Percentiles rank a stretch among this genome's conserved stretches.
phyloP scores from a whole-genome alignment of 1,140 invertebrate genomes.

The Metaphire vulgaris region DNA sequence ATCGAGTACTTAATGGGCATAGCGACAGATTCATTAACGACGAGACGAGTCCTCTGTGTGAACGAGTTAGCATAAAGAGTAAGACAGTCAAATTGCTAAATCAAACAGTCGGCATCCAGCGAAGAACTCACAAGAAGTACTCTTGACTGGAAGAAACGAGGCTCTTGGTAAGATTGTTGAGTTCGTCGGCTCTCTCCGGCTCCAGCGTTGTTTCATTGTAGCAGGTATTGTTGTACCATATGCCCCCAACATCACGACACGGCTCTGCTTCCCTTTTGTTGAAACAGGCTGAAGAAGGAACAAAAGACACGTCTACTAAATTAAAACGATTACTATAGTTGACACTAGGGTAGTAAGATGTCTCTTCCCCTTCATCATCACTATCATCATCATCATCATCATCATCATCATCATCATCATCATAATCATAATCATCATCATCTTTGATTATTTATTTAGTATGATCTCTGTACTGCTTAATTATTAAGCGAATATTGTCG shows the following conservation, averaged over 20 bases:
- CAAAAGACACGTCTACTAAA: neutral
- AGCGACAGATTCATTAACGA: no score
- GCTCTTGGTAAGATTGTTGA: neutral
- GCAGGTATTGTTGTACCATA: neutral
- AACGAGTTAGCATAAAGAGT: no score
- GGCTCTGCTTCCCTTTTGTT: neutral
- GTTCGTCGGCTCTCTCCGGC: neutral
- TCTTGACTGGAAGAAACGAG: neutral
- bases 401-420: neutral
- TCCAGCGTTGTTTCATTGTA: neutral
- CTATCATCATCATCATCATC: neutral
- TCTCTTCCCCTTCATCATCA: neutral
- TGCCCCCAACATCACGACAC: neutral
- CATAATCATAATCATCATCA: no score
- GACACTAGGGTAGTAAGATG: neutral
- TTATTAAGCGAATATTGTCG: no score
- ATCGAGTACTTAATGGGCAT: no score
- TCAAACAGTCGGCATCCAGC: no score
- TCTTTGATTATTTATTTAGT: no score
- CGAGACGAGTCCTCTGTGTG: no score
- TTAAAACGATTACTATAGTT: neutral
- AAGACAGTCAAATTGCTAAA: no score
- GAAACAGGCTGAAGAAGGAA: neutral
- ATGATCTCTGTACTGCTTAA: no score
- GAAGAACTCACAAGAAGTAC: neutral